Evolutionary conservation across 2,113 vertebrate genomes (phyloP).

Genomic region (Aix galericulata): DNA sequence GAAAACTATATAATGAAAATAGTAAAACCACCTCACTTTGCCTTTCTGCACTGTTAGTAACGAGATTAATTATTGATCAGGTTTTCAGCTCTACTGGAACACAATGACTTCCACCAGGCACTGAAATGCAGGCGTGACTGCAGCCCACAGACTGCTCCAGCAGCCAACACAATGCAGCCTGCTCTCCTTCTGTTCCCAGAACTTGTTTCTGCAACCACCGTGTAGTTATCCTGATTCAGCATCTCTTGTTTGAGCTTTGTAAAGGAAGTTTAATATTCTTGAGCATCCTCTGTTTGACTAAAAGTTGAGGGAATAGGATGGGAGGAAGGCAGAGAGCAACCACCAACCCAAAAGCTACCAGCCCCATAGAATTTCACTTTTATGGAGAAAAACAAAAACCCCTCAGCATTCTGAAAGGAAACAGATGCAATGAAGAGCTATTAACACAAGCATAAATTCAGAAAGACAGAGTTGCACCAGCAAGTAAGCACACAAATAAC

Average conservation of each 20-base stretch:
- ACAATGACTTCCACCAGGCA: rapidly evolving
- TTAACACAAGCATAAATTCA: neutral
- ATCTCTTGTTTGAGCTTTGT: neutral
- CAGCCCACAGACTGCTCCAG: neutral
- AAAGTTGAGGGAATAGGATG: neutral
- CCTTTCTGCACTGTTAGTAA: neutral
- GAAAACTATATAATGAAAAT: neutral
- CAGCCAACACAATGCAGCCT: neutral
- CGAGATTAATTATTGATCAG: neutral
- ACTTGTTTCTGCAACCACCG: slow-evolving; percentile 2
- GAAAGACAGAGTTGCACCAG: neutral
- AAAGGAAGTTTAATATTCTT: neutral
- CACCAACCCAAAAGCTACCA: neutral
- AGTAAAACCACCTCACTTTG: neutral
- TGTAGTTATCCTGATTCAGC: neutral
- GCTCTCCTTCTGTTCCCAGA: neutral
- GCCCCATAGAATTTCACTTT: neutral
- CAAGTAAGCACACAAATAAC: neutral
- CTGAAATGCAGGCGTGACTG: rapidly evolving
- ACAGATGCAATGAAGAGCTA: neutral
- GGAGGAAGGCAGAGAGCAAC: neutral
- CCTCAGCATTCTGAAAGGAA: neutral
- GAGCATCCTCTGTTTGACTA: neutral
- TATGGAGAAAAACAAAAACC: neutral
- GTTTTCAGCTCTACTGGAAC: neutral